A percentile compares a stretch with the other conserved stretches of the same genome.
Evolutionary conservation across 2,888 invertebrate genomes (phyloP).

Genomic region (Synanthedon vespiformis): DNA sequence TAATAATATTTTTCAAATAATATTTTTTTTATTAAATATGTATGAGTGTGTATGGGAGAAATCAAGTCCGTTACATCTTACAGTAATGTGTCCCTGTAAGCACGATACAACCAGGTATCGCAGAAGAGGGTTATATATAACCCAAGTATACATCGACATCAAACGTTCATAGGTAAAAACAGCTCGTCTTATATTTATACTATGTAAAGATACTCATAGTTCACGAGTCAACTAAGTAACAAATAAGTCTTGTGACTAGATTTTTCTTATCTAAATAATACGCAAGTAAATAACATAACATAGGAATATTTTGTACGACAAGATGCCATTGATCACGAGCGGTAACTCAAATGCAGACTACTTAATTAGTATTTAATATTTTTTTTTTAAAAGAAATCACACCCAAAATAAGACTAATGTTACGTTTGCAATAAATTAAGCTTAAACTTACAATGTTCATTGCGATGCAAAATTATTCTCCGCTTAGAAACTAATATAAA

Average conservation of each 20-base stretch:
- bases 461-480: slow-evolving; percentile 39
- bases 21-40: too few species aligned
- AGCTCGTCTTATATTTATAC: slow-evolving; percentile 8
- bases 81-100: too few species aligned
- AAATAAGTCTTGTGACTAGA: slow-evolving; percentile 70
- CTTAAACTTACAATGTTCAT: slow-evolving; percentile 30
- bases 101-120: too few species aligned
- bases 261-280: slow-evolving; percentile 66
- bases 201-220: slow-evolving; percentile 56
- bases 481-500: slow-evolving; percentile 20
- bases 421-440: slow-evolving; percentile 61
- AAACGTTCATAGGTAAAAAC: not conserved
- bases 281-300: slow-evolving; percentile 67
- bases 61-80: too few species aligned
- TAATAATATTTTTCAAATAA: too few species aligned
- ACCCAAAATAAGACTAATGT: slow-evolving; percentile 45
- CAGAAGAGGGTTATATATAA: too few species aligned
- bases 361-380: slow-evolving; percentile 25
- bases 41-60: too few species aligned
- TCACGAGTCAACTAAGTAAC: slow-evolving; percentile 55
- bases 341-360: slow-evolving; percentile 71
- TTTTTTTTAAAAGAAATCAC: slow-evolving; percentile 58
- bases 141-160: too few species aligned
- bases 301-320: slow-evolving; percentile 71
- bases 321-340: slow-evolving; percentile 70